Percentiles rank a stretch among this genome's conserved stretches.
Conservation (phyloP, 2,797 vertebrate species). For the Aplochiton taeniatus region DNA sequence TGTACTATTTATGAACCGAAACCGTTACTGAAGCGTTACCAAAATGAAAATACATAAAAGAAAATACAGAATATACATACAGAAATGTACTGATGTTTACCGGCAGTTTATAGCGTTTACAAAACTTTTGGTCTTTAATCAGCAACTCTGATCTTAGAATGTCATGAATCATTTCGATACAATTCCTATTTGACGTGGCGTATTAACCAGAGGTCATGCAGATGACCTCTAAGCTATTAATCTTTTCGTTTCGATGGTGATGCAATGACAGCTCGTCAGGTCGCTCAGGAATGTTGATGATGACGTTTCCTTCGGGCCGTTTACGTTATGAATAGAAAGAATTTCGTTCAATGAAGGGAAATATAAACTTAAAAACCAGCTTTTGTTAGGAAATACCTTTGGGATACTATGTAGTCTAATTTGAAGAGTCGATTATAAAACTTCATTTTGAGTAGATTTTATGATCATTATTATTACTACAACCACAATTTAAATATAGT, state of each 20-base stretch:
- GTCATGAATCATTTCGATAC: constrained; percentile 21
- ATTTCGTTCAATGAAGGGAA: constrained; percentile 25
- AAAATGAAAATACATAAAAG: too few species aligned
- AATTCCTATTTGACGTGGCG: constrained; percentile 49
- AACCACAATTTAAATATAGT: too few species aligned
- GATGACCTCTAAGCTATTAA: constrained; percentile 69
- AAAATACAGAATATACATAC: too few species aligned
- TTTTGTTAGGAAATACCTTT: too few species aligned
- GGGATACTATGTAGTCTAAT: too few species aligned
- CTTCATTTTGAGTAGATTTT: too few species aligned
- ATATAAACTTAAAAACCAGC: background rate
- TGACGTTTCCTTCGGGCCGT: constrained; percentile 24
- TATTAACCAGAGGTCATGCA: constrained; percentile 64
- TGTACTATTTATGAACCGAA: too few species aligned
- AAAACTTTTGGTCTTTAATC: constrained; percentile 10
- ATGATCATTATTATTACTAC: too few species aligned
- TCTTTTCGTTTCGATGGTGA: constrained; percentile 60
- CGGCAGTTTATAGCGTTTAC: too few species aligned
- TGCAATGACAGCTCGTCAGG: constrained; percentile 66
- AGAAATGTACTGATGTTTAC: too few species aligned
- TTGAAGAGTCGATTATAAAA: too few species aligned
- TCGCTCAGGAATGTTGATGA: constrained; percentile 62
- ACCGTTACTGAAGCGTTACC: too few species aligned
- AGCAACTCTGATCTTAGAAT: background rate
- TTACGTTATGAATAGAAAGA: constrained; percentile 56